Evolutionary conservation across 2,797 vertebrate species (phyloP), one percentile per base, ranked within the genome.

Genomic region (Tragelaphus oryx): DNA sequence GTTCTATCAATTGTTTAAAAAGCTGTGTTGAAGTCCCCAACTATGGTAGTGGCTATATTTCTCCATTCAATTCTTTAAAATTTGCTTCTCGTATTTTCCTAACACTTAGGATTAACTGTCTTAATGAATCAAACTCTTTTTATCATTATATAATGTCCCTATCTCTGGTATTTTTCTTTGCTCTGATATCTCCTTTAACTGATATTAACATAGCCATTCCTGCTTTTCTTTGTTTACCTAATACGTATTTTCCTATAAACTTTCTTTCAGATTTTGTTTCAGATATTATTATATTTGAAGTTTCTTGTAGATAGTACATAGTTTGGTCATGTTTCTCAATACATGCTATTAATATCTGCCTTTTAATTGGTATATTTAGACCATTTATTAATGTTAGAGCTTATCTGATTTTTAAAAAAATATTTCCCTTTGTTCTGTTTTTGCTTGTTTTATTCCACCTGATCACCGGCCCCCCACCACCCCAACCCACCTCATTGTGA

Each of bases 321-420:
- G 18, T 52, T 65, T 22, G 28, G 12, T 83, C 68, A 41, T 59
- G 20, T 89, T 94, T 88, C 68, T 84, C 30, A 52, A 55, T 48
- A 46, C 22, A 79, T 54, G 33, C 60, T 88, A 87, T 13, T 50
- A 81, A 24, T 16, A 87, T 54, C 17, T 55, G 11, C 18, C 50
- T 89, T 68, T 92, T 46, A 83, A 86, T 24, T 89, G 44, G 28
- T 81, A 26, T 33, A 87, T 50, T 89, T 78, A 76, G 44, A 85
- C 17, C 17, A 46, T 75, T 89, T 90, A 76, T 57, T 74, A 4
- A 33, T 44, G 9, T 79, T 62, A 78, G 46, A 44, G 54, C 20
- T 28, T 62, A 18, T 44, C 20, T 79, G 20, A 33, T 24, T n/a
- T 57, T 50, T 79, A 10, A 2, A 17, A 74, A 71, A 17, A 28